Conservation (phyloP, 2,888 invertebrate species). For the Hirtodrosophila histrioides region DNA sequence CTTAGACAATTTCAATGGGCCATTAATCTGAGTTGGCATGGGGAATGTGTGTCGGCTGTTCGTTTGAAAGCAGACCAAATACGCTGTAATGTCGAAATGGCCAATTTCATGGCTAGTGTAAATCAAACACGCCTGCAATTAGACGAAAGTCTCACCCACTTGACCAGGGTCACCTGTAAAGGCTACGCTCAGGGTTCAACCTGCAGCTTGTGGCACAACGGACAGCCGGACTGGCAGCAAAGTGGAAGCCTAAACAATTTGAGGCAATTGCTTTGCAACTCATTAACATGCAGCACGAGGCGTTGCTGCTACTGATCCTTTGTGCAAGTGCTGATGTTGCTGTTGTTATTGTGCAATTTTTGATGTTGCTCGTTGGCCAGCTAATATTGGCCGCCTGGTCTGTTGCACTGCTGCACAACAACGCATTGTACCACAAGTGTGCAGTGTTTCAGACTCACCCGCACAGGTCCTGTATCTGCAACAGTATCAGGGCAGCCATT, state of each 20-base stretch:
- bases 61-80: constrained; percentile 60
- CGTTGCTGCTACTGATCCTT: constrained; percentile 5
- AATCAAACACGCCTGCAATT: constrained; percentile 78
- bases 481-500: constrained; percentile 63
- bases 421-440: constrained; percentile 12
- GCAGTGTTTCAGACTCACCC: background rate
- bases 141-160: constrained; percentile 29
- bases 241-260: constrained; percentile 60
- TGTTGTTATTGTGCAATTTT: constrained; percentile 35
- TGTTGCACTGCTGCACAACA: constrained; percentile 18
- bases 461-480: constrained; percentile 25
- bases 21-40: constrained; percentile 61
- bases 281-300: constrained; percentile 69
- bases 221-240: constrained; percentile 43
- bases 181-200: background rate
- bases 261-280: constrained; percentile 66
- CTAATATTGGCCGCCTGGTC: constrained; percentile 56
- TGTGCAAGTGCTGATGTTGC: constrained; percentile 19
- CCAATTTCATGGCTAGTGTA: constrained; percentile 76
- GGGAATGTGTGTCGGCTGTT: constrained; percentile 64
- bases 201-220: constrained; percentile 12
- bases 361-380: constrained; percentile 33
- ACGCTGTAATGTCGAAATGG: constrained; percentile 67
- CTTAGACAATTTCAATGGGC: constrained; percentile 54
- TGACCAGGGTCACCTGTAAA: constrained; percentile 19